Percentiles rank a stretch among this genome's conserved stretches.
Evolutionary conservation across 2,888 invertebrate species (phyloP).

Genomic region (Zele albiditarsus): DNA sequence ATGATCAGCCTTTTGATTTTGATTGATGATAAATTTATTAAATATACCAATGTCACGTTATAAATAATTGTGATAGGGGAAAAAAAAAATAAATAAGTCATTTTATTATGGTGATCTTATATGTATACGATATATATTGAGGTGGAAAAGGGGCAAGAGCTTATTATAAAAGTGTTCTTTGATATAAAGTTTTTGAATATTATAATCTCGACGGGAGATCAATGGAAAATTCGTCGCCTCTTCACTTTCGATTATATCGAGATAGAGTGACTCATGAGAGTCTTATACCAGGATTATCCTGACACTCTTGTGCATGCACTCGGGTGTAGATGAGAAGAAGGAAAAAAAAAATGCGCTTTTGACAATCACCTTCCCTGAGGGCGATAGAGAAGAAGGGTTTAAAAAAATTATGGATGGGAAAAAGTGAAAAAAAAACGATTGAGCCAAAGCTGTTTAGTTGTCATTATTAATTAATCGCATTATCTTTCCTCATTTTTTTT

Average conservation of each 20-base stretch:
- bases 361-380: background rate
- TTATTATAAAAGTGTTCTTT: slow-evolving; percentile 21
- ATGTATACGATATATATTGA: slow-evolving; percentile 1
- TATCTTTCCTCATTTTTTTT: slow-evolving; percentile 14
- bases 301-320: background rate
- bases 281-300: slow-evolving; percentile 1
- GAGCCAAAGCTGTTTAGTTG: slow-evolving; percentile 28
- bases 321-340: background rate
- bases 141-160: background rate
- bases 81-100: background rate
- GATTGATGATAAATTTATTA: slow-evolving; percentile 29
- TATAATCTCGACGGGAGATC: slow-evolving; percentile 30
- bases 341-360: background rate
- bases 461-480: slow-evolving; percentile 42
- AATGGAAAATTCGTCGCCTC: slow-evolving; percentile 33
- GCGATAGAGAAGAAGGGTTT: slow-evolving; percentile 14
- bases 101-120: slow-evolving; percentile 16
- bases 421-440: slow-evolving; percentile 14
- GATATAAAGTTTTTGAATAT: slow-evolving; percentile 3
- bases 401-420: background rate
- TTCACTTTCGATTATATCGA: slow-evolving; percentile 16
- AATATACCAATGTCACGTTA: slow-evolving; percentile 20
- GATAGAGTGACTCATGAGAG: slow-evolving; percentile 22
- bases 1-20: slow-evolving; percentile 10
- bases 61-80: background rate